Evolutionary conservation across 2,888 invertebrate species (phyloP), one percentile per base, ranked within the genome.

Genomic region (Teleiodes luculella): DNA sequence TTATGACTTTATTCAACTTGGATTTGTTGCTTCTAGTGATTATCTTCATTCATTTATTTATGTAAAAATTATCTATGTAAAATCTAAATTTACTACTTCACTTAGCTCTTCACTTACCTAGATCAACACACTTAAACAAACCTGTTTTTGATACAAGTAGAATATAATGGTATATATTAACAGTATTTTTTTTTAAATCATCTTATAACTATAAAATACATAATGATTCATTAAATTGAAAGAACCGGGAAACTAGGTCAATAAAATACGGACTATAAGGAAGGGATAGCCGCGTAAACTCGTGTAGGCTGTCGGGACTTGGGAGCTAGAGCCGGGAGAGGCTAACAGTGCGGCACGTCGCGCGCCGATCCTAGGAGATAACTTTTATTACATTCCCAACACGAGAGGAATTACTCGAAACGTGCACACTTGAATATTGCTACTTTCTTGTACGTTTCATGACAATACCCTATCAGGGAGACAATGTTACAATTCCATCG

Each of bases 371-470:
- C 70, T 63, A 66, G 64, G 72, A 71, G 72, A 77, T 78, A 79
- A 76, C 72, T 82, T 83, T 82, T 80, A 85, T 84, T 80, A 77
- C 79, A 79, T 80, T 80, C 78, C 74, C 65, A 63, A 71, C 74
- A 76, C 75, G 69, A 70, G 69, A 68, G 72, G 69, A 72, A 78
- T 77, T 69, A 76, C 68, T 57, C 60, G 56, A 72, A 68, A 75
- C 78, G 74, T 76, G 78, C 70, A 67, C 75, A 75, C 75, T 78
- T 77, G 76, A 78, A 74, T 72, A 78, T 76, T 74, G 65, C 68
- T 66, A 59, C 64, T 75, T 69, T 67, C 69, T 74, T 65, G 69
- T 73, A 73, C 72, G 68, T 72, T 74, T 63, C 64, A 69, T 66
- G 68, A 86, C 83, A 86, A 83, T 83, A 65, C 70, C 61, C 78